Base-by-base conservation (phyloP, 2,113 vertebrate genomes). In the Origma solitaria region DNA sequence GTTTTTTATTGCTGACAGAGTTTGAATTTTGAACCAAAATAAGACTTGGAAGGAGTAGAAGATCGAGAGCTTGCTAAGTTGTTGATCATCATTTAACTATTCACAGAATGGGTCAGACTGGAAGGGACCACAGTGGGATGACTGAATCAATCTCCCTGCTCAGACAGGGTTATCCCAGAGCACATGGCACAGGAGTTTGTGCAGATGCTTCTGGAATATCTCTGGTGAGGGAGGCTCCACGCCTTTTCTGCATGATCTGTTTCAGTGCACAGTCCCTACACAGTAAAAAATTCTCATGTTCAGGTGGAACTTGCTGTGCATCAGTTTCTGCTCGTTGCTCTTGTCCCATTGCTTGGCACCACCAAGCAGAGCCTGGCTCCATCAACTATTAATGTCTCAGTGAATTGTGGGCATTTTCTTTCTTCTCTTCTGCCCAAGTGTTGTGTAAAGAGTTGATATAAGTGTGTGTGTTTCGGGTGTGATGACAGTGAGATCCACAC, bases 1-100 rank as follows among this genome's bases (percentile, higher is more conserved):
- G 50, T 13, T 61, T 80, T 56, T 92, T 82, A 10, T 37, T 64
- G 14, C 44, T 76, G 30, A 20, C 22, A 38, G 12, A 64, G 53
- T 84, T 60, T 61, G 35, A 50, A 25, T 88, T 90, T 82, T 82
- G 71, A 57, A n/a, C 38, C 25, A 83, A 62, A 88, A 56, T 37
- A 51, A 33, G 28, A 11, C 40, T 80, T 72, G 16, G 28, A 80
- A 71, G 31, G 40, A 76, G 31, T 35, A 76, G 44, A 86, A 42
- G 3, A 20, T 30, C 0, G 1, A 60, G 33, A 66, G 3, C 15
- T 54, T 61, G 13, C 5, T 2, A 14, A 28, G 12, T 18, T 35
- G 5, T 64, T 88, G 8, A 3, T 33, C 0, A 1, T 47, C 14
- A 21, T 38, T 58, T 40, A 62, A 23, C 5, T 3, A 27, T 42